These are phyloP conservation scores for Zosterops borbonicus DNA, from an alignment of 2,113 vertebrate species.

Conservation along the genomic window DNA sequence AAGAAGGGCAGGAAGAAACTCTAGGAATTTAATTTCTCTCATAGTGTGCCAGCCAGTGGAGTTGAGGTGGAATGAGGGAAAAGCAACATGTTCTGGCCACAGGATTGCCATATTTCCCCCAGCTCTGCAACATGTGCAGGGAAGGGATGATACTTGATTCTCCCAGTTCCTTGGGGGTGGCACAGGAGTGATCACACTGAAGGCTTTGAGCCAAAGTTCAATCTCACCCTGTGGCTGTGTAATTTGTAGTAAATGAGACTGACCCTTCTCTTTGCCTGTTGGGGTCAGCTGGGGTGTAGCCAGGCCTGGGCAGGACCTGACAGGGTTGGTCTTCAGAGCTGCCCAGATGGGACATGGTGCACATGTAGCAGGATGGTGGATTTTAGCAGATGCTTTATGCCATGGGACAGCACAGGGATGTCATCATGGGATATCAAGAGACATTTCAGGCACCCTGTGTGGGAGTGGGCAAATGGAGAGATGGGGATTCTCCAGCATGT, in stretches of 20 bases:
- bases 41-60: background rate
- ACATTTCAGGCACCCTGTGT: background rate
- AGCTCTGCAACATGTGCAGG: background rate
- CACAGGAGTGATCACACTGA: background rate
- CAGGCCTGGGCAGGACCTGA: background rate
- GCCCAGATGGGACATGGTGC: background rate
- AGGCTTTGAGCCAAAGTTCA: constrained; percentile 24
- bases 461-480: background rate
- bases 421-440: background rate
- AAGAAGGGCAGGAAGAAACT: background rate
- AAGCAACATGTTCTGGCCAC: background rate
- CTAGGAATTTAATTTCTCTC: background rate
- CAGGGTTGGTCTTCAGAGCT: background rate
- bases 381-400: background rate
- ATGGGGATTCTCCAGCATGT: background rate
- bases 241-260: background rate
- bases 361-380: background rate
- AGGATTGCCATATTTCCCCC: background rate
- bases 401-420: background rate
- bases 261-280: background rate
- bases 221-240: background rate
- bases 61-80: background rate
- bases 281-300: background rate
- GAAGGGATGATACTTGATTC: background rate
- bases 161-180: background rate